Percentiles rank a stretch among this genome's conserved stretches.
Conservation (phyloP, 2,888 invertebrate species). For the Ophion ventricosus region DNA sequence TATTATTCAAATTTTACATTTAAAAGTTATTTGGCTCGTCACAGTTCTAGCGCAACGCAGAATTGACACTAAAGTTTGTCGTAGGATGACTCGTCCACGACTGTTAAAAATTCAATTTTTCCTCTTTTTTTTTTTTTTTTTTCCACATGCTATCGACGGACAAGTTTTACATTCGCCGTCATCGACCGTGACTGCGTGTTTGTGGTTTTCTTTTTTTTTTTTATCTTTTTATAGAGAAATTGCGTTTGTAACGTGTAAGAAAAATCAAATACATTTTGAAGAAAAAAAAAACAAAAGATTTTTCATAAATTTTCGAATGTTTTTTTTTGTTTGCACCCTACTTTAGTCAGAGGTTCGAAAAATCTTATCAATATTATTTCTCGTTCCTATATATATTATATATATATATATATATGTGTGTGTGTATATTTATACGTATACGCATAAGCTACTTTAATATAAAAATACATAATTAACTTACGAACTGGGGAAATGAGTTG, state of each 20-base stretch:
- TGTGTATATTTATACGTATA: constrained; percentile 70
- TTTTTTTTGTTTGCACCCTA: constrained; percentile 77
- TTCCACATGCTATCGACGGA: constrained; percentile 38
- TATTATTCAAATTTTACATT: constrained; percentile 83
- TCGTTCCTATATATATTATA: constrained; percentile 54
- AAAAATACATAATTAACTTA: constrained; percentile 84
- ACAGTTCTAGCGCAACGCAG: constrained; percentile 81
- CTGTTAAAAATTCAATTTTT: constrained; percentile 74
- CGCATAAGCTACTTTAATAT: constrained; percentile 83
- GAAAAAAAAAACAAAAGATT: constrained; percentile 63
- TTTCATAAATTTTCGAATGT: constrained; percentile 80
- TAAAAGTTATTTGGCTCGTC: constrained; percentile 83
- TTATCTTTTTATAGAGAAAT: constrained; percentile 67
- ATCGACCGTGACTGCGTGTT: constrained; percentile 76
- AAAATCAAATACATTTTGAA: constrained; percentile 81
- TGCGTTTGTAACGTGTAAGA: constrained; percentile 76
- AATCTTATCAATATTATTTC: constrained; percentile 56
- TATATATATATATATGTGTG: constrained; percentile 66
- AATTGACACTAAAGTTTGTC: constrained; percentile 81
- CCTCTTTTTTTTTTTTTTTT: constrained; percentile 39
- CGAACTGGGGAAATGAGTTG: constrained; percentile 81
- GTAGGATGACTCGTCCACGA: constrained; percentile 78
- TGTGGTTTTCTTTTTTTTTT: constrained; percentile 74
- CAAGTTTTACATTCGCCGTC: constrained; percentile 54
- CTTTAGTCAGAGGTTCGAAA: constrained; percentile 58